Evolutionary conservation across 2,113 vertebrate species (phyloP).

Genomic region (Myrmecophaga tridactyla): DNA sequence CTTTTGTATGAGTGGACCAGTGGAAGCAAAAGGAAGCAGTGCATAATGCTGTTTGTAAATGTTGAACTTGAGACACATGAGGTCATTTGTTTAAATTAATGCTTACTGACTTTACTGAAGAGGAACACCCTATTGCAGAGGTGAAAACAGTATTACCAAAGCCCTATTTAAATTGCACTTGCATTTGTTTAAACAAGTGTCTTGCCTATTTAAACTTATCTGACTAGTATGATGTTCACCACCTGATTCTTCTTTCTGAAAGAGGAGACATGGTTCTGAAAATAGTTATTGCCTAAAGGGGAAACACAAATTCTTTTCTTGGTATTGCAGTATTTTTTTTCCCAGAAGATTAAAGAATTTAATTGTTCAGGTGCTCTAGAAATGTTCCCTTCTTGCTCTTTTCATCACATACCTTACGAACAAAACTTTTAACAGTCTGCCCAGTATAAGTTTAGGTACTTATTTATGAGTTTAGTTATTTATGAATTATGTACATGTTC

Average conservation of each 20-base stretch:
- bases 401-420: background rate
- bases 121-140: background rate
- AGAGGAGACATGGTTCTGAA: background rate
- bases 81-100: slow-evolving; percentile 17
- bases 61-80: background rate
- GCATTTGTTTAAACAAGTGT: background rate
- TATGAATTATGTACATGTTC: background rate
- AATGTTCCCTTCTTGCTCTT: background rate
- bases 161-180: background rate
- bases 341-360: background rate
- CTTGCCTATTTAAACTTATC: background rate
- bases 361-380: background rate
- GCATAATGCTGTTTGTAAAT: background rate
- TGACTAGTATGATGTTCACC: background rate
- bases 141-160: background rate
- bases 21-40: background rate
- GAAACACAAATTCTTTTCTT: slow-evolving; percentile 49
- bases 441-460: background rate
- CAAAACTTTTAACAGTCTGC: background rate
- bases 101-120: background rate
- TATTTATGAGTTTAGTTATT: background rate
- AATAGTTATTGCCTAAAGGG: slow-evolving; percentile 49
- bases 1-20: background rate
- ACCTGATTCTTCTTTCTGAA: background rate
- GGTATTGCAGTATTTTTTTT: background rate